Percentiles rank a stretch among this genome's conserved stretches.
phyloP scores from a whole-genome alignment of 2,888 invertebrate genomes.

The Ophonus ardosiacus region DNA sequence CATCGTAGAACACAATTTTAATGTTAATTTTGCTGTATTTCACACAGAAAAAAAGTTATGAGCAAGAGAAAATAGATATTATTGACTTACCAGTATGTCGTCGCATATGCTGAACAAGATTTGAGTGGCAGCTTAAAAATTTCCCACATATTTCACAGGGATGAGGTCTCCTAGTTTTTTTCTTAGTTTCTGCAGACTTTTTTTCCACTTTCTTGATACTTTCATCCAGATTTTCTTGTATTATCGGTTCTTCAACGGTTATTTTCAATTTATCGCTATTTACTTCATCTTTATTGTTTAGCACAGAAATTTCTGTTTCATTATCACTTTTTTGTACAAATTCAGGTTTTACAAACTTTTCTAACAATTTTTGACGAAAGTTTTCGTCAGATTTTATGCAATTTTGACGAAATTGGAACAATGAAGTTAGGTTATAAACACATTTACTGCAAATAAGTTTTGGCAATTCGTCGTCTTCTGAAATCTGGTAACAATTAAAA shows the following conservation, averaged over 20 bases:
- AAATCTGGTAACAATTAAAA: constrained; percentile 66
- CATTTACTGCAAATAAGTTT: constrained; percentile 69
- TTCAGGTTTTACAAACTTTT: constrained; percentile 7
- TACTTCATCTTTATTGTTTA: neutral
- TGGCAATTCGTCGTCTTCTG: constrained; percentile 68
- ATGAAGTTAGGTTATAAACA: constrained; percentile 66
- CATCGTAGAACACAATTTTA: too few relatives aligned
- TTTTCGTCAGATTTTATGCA: constrained; percentile 67
- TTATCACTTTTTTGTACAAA: neutral
- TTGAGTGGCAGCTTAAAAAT: constrained; percentile 68
- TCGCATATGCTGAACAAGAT: constrained; percentile 68
- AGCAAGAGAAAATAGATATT: too few relatives aligned
- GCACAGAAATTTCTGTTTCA: neutral
- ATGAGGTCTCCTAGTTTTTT: constrained; percentile 61
- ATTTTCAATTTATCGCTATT: neutral
- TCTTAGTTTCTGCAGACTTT: constrained; percentile 38
- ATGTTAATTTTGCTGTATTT: too few relatives aligned
- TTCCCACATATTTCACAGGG: constrained; percentile 70
- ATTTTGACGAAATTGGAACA: constrained; percentile 68
- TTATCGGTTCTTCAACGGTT: neutral
- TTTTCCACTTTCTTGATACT: constrained; percentile 42
- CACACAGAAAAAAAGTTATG: too few relatives aligned
- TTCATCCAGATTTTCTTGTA: constrained; percentile 7
- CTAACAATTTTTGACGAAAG: constrained; percentile 61
- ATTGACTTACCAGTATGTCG: constrained; percentile 67